Conservation (phyloP, 2,113 vertebrate genomes). For the Prolemur simus region DNA sequence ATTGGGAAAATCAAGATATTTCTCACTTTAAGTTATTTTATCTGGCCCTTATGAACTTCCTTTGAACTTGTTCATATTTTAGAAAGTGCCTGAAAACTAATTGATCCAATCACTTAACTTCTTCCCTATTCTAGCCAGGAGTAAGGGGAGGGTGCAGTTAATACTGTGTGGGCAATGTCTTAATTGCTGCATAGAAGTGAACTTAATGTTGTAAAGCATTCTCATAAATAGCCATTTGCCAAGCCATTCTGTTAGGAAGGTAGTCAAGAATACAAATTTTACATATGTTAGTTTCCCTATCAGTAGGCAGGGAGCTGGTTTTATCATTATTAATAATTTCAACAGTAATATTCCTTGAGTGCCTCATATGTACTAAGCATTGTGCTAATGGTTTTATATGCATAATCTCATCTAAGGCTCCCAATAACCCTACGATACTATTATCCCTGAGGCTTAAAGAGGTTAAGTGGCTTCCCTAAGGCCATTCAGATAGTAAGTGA, state of each 20-base stretch:
- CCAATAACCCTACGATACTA: constrained; percentile 24
- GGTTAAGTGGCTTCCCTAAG: constrained; percentile 19
- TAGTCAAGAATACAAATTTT: constrained; percentile 30
- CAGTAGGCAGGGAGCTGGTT: not conserved
- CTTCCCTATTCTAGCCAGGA: not conserved
- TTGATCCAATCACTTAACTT: constrained; percentile 4
- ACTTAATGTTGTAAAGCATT: constrained; percentile 48
- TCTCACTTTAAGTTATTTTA: constrained; percentile 35
- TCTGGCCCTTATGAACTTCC: not conserved
- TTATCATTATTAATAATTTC: constrained; percentile 35
- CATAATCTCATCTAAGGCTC: constrained; percentile 15
- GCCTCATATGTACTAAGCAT: constrained; percentile 22
- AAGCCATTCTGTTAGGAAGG: constrained; percentile 16
- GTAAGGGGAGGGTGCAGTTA: not conserved
- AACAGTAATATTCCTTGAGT: constrained; percentile 25
- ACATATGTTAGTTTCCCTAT: constrained; percentile 40
- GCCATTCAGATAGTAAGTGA: not conserved
- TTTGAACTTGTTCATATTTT: constrained; percentile 41
- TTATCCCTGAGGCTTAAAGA: constrained; percentile 9
- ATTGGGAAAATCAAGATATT: constrained; percentile 37
- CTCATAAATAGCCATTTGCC: constrained; percentile 30
- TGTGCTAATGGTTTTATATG: not conserved
- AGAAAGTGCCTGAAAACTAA: constrained; percentile 14
- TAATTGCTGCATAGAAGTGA: not conserved
- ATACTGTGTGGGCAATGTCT: constrained; percentile 19